These are phyloP conservation scores for Callosobruchus maculatus DNA, from an alignment of 2,888 invertebrate genomes.

Conservation along the genomic window DNA sequence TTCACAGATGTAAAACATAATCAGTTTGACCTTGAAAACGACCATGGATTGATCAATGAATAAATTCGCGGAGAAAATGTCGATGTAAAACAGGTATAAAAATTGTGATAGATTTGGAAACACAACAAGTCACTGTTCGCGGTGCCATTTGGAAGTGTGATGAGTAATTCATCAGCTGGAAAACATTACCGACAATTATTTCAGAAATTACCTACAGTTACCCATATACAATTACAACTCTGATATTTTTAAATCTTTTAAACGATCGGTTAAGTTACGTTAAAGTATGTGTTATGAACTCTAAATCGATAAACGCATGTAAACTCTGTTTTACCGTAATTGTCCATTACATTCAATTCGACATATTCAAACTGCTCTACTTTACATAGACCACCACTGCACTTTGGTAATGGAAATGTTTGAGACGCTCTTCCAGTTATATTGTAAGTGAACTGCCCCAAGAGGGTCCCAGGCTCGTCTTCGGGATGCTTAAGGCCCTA, in stretches of 20 bases:
- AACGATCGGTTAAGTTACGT: conserved; percentile 1
- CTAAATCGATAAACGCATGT: conserved; percentile 73
- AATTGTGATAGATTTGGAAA: too few relatives aligned
- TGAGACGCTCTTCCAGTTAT: conserved; percentile 53
- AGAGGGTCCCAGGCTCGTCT: conserved; percentile 18
- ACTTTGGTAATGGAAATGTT: conserved; percentile 42
- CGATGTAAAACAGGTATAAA: too few relatives aligned
- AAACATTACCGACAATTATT: too few relatives aligned
- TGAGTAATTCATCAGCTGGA: too few relatives aligned
- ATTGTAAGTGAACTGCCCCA: conserved; percentile 55
- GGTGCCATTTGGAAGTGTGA: too few relatives aligned
- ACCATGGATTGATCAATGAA: too few relatives aligned
- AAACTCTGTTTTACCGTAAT: conserved; percentile 65
- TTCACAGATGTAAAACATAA: too few relatives aligned
- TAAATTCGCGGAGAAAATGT: too few relatives aligned
- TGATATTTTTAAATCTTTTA: not conserved
- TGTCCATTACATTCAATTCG: conserved; percentile 54
- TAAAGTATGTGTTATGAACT: conserved; percentile 54
- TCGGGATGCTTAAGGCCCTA: conserved; percentile 28
- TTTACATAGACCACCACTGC: conserved; percentile 13
- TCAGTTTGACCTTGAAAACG: too few relatives aligned
- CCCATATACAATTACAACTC: too few relatives aligned
- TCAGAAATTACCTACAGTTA: too few relatives aligned
- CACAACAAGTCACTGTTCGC: too few relatives aligned
- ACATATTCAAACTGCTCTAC: conserved; percentile 45